Conservation (phyloP, 2,888 invertebrate species). For the Lepidochrysops patricia region DNA sequence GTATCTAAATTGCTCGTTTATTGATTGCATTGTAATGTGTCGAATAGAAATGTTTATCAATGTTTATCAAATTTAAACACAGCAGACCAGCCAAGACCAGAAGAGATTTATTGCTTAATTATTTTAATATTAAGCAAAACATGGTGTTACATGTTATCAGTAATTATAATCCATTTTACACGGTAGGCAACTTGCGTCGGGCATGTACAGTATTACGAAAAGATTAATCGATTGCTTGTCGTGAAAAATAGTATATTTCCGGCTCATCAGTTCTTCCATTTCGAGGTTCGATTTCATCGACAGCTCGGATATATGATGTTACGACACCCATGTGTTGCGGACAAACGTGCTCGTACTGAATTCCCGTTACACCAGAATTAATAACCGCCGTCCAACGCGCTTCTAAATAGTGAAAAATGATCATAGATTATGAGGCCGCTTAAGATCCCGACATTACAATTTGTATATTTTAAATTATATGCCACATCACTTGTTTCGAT, state of each 20-base stretch:
- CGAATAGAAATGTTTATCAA: not conserved
- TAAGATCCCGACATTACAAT: conserved; percentile 41
- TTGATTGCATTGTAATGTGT: not conserved
- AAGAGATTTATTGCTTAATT: not conserved
- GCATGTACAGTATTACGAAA: not conserved
- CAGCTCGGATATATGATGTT: conserved; percentile 5
- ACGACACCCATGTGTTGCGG: conserved; percentile 4
- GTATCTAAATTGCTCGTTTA: not conserved
- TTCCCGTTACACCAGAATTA: conserved; percentile 55
- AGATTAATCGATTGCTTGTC: not conserved
- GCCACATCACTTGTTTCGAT: conserved; percentile 45
- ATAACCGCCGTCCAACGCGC: conserved; percentile 39
- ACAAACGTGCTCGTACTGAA: conserved; percentile 33
- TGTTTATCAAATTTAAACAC: too few relatives aligned
- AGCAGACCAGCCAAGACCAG: not conserved
- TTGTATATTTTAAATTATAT: conserved; percentile 47
- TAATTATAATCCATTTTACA: not conserved
- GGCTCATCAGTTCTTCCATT: not conserved
- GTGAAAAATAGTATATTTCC: not conserved
- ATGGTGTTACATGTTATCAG: not conserved
- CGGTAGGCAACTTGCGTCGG: too few relatives aligned
- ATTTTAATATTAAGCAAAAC: not conserved
- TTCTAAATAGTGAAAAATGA: conserved; percentile 56
- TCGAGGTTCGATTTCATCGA: not conserved
- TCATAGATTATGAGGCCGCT: conserved; percentile 39